Percentiles rank a stretch among this genome's conserved stretches.
Conservation (phyloP, 2,113 vertebrate species). For the Hyperoodon ampullatus region DNA sequence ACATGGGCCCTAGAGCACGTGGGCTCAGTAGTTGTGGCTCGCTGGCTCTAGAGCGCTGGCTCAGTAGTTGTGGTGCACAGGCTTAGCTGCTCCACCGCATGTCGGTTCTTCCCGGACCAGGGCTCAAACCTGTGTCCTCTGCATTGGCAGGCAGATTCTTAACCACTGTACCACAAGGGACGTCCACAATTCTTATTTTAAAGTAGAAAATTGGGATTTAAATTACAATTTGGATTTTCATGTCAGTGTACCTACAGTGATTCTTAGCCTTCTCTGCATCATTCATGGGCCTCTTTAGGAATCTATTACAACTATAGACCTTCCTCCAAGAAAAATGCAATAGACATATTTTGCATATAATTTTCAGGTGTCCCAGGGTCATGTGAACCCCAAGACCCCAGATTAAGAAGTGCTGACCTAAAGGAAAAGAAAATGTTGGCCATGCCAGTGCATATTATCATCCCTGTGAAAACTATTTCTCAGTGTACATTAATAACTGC, state of each 20-base stretch:
- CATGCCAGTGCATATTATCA: neutral
- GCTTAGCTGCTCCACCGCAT: too few species aligned
- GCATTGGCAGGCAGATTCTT: too few species aligned
- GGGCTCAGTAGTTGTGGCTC: too few species aligned
- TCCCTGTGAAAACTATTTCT: neutral
- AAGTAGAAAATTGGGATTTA: constrained; percentile 14
- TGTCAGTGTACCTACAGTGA: neutral
- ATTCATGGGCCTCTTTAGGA: neutral
- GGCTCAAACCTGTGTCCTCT: too few species aligned
- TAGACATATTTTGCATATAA: neutral
- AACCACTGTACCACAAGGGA: too few species aligned
- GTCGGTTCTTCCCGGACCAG: too few species aligned
- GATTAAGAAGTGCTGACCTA: neutral
- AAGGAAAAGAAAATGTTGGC: neutral
- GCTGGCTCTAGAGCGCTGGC: too few species aligned
- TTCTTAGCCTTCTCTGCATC: neutral
- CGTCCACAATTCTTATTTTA: neutral
- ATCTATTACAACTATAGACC: neutral
- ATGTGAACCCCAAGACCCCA: neutral
- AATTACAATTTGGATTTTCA: constrained; percentile 11
- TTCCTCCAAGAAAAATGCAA: neutral
- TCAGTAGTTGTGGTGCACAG: too few species aligned
- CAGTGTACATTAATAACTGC: neutral
- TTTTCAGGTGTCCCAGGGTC: neutral
- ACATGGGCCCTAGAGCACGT: too few species aligned